Conservation (phyloP, 2,797 vertebrate genomes). For the Melanogrammus aeglefinus region DNA sequence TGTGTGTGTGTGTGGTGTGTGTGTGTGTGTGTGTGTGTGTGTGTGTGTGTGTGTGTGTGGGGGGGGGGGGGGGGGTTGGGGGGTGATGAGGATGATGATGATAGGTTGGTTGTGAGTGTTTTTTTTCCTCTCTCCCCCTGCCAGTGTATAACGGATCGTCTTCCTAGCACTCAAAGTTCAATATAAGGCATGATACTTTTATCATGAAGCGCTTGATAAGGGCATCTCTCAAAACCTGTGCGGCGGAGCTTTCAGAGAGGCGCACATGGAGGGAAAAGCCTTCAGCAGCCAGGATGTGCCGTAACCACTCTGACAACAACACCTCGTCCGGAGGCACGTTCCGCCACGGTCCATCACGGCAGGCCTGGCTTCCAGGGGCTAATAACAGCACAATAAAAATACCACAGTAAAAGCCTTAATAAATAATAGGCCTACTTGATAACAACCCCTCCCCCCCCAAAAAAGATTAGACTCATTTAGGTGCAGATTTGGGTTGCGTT, state of each 20-base stretch:
- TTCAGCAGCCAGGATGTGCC: no score
- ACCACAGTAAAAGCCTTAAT: not conserved
- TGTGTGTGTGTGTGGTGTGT: no score
- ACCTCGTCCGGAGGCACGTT: no score
- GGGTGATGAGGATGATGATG: conserved; percentile 19
- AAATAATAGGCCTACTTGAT: not conserved
- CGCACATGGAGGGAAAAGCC: not conserved
- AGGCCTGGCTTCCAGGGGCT: not conserved
- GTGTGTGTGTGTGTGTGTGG: no score
- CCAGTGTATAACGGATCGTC: conserved; percentile 10
- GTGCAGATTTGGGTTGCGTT: not conserved
- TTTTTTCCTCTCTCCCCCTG: not conserved
- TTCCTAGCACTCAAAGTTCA: conserved; percentile 18
- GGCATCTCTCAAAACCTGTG: not conserved
- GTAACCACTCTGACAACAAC: no score
- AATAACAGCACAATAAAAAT: not conserved
- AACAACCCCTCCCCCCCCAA: not conserved
- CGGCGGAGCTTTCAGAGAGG: not conserved
- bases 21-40: no score
- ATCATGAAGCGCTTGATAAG: conserved; percentile 24
- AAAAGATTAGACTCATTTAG: not conserved
- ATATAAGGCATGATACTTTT: conserved; percentile 18
- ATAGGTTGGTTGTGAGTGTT: conserved; percentile 9
- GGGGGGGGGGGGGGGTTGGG: no score
- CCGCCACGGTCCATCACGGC: not conserved